These are phyloP conservation scores for Mesorhabditis belari DNA, from an alignment of 2,888 invertebrate genomes.

Conservation along the genomic window DNA sequence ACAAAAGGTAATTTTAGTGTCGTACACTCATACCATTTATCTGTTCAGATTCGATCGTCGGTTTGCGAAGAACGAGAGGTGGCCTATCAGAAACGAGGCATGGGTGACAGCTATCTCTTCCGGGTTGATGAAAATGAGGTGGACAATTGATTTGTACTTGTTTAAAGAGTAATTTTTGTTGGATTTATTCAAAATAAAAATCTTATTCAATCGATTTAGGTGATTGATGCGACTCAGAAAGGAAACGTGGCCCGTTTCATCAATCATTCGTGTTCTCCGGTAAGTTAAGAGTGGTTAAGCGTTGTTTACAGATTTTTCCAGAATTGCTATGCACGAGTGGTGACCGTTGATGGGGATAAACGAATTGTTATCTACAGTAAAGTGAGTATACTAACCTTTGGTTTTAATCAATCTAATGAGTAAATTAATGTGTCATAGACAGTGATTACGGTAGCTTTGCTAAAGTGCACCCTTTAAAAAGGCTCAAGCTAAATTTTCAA, in stretches of 20 bases:
- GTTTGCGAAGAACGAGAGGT: conserved; percentile 89
- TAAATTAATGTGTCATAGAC: too few relatives aligned
- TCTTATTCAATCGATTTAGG: conserved; percentile 22
- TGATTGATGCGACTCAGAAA: conserved; percentile 93
- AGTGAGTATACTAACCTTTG: conserved; percentile 1
- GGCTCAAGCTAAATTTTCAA: too few relatives aligned
- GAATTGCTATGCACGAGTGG: conserved; percentile 62
- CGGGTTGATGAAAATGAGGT: conserved; percentile 92
- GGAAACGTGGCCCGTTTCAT: conserved; percentile 80
- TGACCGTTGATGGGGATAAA: conserved; percentile 93
- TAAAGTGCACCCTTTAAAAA: too few relatives aligned
- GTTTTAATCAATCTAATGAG: not conserved
- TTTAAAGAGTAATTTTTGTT: too few relatives aligned
- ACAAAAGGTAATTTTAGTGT: conserved; percentile 72
- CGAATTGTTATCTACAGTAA: conserved; percentile 96
- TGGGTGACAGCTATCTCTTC: conserved; percentile 95
- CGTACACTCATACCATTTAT: too few relatives aligned
- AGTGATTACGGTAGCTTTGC: too few relatives aligned
- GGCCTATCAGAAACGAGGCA: conserved; percentile 91
- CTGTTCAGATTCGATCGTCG: conserved; percentile 50
- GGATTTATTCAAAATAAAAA: not conserved
- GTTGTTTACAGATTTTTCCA: too few relatives aligned
- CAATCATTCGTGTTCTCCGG: conserved; percentile 84
- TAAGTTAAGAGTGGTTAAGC: too few relatives aligned
- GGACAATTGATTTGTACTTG: too few relatives aligned